Conservation (phyloP, 2,113 vertebrate genomes). For the Eonycteris spelaea region DNA sequence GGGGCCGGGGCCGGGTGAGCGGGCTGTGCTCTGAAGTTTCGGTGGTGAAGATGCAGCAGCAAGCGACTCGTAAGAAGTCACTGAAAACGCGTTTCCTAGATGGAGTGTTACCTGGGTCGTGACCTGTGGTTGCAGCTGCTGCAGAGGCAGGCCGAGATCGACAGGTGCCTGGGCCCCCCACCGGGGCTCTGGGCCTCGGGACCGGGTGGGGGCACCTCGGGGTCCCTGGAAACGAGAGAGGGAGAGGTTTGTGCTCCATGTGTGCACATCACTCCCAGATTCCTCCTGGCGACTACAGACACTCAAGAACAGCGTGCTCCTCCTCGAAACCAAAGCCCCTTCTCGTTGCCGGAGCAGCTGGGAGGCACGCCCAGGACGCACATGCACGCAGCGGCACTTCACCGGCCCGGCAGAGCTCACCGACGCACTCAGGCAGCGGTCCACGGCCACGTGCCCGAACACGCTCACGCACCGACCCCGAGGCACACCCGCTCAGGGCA, state of each 20-base stretch:
- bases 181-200: constrained; percentile 31
- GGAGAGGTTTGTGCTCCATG: neutral
- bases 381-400: neutral
- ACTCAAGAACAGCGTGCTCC: neutral
- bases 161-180: constrained; percentile 67
- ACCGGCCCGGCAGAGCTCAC: no score
- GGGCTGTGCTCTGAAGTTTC: neutral
- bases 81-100: neutral
- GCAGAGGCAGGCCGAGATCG: constrained; percentile 63
- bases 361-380: rapidly evolving
- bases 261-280: rapidly evolving
- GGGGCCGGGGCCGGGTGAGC: no score
- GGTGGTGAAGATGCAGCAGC: neutral
- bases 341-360: neutral
- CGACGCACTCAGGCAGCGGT: no score
- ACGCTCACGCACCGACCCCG: neutral
- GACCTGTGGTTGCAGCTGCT: constrained; percentile 82
- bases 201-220: neutral
- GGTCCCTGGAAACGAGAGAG: constrained; percentile 57
- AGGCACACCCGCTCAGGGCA: neutral
- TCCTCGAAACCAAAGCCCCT: neutral
- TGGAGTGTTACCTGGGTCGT: constrained; percentile 84
- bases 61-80: neutral
- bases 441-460: neutral
- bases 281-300: neutral